Percentiles rank a stretch among this genome's conserved stretches.
Conservation (phyloP, 2,888 invertebrate species). For the Ctena decussata region DNA sequence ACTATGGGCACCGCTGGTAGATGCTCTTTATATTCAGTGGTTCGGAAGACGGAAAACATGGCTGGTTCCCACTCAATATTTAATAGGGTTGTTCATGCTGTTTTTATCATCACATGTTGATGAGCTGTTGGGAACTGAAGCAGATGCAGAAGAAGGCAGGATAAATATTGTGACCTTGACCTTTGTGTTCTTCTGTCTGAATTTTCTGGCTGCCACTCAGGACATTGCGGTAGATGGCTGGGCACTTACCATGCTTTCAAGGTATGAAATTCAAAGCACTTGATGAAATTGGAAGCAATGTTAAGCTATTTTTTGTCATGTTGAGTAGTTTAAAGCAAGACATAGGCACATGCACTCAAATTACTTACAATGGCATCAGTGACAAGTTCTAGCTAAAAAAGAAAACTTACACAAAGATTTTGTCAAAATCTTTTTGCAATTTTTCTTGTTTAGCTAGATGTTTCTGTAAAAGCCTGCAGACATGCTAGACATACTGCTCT, state of each 20-base stretch:
- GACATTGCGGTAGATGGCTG: conserved; percentile 99
- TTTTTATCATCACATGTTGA: conserved; percentile 90
- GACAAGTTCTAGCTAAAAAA: too few relatives aligned
- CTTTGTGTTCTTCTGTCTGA: conserved; percentile 94
- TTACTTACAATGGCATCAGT: too few relatives aligned
- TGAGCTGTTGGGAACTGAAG: conserved; percentile 92
- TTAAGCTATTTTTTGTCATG: too few relatives aligned
- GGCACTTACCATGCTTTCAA: conserved; percentile 99
- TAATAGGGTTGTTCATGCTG: conserved; percentile 95
- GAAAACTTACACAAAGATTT: too few relatives aligned
- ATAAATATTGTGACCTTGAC: conserved; percentile 89
- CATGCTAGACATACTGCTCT: too few relatives aligned
- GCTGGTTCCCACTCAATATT: conserved; percentile 97
- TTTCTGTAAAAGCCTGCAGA: too few relatives aligned
- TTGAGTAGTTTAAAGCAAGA: too few relatives aligned
- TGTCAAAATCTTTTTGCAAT: too few relatives aligned
- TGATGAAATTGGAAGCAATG: too few relatives aligned
- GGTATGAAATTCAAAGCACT: too few relatives aligned
- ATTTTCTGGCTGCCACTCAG: conserved; percentile 99
- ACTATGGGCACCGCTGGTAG: conserved; percentile 99
- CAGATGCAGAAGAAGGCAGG: conserved; percentile 86
- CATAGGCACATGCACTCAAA: too few relatives aligned
- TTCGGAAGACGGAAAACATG: conserved; percentile 97
- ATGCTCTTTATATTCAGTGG: conserved; percentile 93
- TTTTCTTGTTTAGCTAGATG: too few relatives aligned